These are phyloP conservation scores for Clarias laeviceps DNA, from an alignment of 2,797 vertebrate species.

Conservation along the genomic window DNA sequence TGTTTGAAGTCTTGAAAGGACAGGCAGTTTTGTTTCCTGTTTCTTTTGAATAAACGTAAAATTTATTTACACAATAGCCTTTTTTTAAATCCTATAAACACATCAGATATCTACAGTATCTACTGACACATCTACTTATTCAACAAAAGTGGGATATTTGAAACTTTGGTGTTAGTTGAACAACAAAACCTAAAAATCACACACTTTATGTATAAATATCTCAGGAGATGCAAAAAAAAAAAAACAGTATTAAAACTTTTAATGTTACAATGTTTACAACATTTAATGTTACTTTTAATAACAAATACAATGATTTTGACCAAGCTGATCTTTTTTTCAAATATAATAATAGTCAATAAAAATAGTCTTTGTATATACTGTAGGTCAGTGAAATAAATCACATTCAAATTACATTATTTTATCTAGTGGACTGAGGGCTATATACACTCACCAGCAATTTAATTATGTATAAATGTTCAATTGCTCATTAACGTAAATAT, in stretches of 20 bases:
- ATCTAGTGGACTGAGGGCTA: not conserved
- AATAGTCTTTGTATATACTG: no score
- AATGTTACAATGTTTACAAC: not conserved
- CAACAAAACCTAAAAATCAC: not conserved
- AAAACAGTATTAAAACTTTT: not conserved
- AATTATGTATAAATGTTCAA: no score
- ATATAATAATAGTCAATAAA: slow-evolving; percentile 24
- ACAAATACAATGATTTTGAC: not conserved
- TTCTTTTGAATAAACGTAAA: no score
- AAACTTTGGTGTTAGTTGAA: not conserved
- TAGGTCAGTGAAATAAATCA: slow-evolving; percentile 38
- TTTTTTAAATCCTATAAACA: not conserved
- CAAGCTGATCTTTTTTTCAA: slow-evolving; percentile 2
- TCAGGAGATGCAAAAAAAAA: not conserved
- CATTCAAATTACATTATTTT: slow-evolving; percentile 50
- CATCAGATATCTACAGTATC: not conserved
- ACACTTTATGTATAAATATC: not conserved
- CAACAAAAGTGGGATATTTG: not conserved
- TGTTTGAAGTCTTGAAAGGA: not conserved
- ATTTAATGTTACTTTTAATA: no score
- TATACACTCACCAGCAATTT: not conserved
- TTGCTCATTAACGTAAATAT: no score
- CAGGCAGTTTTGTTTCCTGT: not conserved
- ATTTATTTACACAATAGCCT: not conserved
- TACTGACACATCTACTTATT: not conserved